Percentiles rank a stretch among this genome's conserved stretches.
Conservation (phyloP, 1,140 invertebrate genomes). For the Whitmania pigra region DNA sequence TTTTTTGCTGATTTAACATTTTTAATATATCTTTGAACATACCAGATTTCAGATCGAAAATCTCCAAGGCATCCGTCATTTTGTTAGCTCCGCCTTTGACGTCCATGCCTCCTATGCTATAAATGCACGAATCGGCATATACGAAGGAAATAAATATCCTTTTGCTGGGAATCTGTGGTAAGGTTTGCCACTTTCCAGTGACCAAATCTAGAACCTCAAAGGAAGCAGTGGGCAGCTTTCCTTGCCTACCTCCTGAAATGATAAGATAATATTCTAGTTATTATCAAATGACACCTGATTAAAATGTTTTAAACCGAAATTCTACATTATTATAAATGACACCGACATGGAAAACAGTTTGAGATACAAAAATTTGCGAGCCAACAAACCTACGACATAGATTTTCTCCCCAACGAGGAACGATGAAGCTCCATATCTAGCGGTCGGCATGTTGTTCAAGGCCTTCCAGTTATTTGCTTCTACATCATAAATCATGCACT, state of each 20-base stretch:
- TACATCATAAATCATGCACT: slow-evolving; percentile 32
- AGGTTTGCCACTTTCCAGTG: slow-evolving; percentile 33
- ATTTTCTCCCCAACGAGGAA: slow-evolving; percentile 36
- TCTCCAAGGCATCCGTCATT: slow-evolving; percentile 36
- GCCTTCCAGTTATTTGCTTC: slow-evolving; percentile 34
- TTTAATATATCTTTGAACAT: background rate
- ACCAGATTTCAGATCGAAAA: slow-evolving; percentile 36
- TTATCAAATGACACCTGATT: background rate
- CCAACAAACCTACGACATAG: slow-evolving; percentile 35
- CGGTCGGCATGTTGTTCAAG: slow-evolving; percentile 32
- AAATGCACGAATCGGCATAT: slow-evolving; percentile 32
- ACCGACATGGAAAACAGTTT: background rate
- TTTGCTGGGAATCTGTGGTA: slow-evolving; percentile 36
- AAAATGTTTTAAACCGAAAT: background rate
- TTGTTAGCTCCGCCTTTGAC: slow-evolving; percentile 28
- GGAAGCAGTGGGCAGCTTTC: slow-evolving; percentile 34
- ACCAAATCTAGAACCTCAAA: slow-evolving; percentile 38
- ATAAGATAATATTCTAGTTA: background rate
- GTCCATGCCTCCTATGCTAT: slow-evolving; percentile 38
- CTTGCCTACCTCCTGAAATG: slow-evolving; percentile 37
- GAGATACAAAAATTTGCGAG: background rate
- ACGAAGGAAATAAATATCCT: slow-evolving; percentile 38
- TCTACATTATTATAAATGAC: background rate
- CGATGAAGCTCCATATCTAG: slow-evolving; percentile 37
- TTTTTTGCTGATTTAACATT: background rate